Evolutionary conservation across 2,113 vertebrate species (phyloP), one percentile per base, ranked within the genome.

Genomic region (Maccullochella peelii): DNA sequence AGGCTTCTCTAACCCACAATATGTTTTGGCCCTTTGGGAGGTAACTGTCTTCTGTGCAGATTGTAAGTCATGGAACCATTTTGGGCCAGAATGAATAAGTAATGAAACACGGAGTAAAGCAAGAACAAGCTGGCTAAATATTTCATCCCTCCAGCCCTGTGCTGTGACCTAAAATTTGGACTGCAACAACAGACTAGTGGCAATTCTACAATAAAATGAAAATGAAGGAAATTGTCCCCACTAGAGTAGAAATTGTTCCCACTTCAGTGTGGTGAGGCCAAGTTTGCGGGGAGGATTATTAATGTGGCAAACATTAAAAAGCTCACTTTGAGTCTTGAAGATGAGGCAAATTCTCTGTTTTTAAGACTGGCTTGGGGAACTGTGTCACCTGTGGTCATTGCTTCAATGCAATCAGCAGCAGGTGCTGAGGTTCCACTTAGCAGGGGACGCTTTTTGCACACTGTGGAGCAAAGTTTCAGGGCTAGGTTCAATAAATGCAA

Each of bases 81-180:
- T 92, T 84, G 80, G 90, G 86, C 75, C 85, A 82, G 44, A 71
- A 91, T 93, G 81, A 94, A 94, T 92, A 91, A 92, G 75, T 92
- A 87, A 94, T 93, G 71, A 10, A 69, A 86, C 76, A 78, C 57
- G 36, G 54, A 87, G 79, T 78, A 86, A 83, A 90, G 89, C 73
- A 87, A 75, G 83, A 91, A 81, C 73, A 79, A 82, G 82, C 73
- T 38, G 76, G 72, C 62, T 93, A 80, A 93, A 92, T 93, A 92
- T 94, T 94, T 90, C 68, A 93, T 93, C 88, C 86, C 73, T 74
- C 21, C 74, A 89, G 74, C 58, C 42, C 63, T 23, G 61, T 30
- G 70, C 75, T 81, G 70, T 88, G 82, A 90, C 91, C 84, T 83
- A 78, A 87, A 91, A 91, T 75, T 73, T 86, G 59, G 77, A 79